A percentile compares a stretch with the other conserved stretches of the same genome.
Evolutionary conservation across 2,888 invertebrate genomes (phyloP).

Genomic region (Lasioglossum figueresi): DNA sequence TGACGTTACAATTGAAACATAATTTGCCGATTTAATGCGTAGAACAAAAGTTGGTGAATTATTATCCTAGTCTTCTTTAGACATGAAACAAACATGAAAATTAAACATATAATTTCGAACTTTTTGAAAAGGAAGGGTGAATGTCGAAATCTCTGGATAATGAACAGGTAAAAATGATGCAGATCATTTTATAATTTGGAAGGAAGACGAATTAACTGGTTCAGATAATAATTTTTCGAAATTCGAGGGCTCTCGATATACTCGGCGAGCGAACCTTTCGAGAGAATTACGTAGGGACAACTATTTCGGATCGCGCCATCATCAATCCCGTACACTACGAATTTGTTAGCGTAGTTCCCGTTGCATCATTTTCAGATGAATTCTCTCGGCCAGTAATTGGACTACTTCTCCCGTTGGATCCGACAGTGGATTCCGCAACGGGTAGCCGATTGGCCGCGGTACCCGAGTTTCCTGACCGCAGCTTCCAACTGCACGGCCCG

Average conservation of each 20-base stretch:
- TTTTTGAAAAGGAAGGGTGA: too few species aligned
- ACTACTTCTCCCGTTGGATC: conserved; percentile 42
- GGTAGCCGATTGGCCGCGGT: conserved; percentile 40
- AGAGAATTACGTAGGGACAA: not conserved
- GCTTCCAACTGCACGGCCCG: conserved; percentile 50
- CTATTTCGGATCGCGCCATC: not conserved
- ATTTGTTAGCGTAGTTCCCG: conserved; percentile 9
- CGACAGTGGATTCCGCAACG: conserved; percentile 29
- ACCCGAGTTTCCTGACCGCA: conserved; percentile 47
- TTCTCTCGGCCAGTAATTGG: conserved; percentile 57
- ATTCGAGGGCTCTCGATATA: not conserved
- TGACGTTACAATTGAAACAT: too few species aligned
- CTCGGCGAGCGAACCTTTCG: not conserved
- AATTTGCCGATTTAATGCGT: too few species aligned
- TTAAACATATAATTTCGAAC: too few species aligned
- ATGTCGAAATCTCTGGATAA: too few species aligned
- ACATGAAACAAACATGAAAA: too few species aligned
- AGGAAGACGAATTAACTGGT: not conserved
- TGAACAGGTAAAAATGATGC: not conserved
- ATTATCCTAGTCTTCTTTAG: too few species aligned
- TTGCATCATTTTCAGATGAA: conserved; percentile 49
- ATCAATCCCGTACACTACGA: not conserved
- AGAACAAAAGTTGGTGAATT: too few species aligned
- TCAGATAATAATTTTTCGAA: not conserved
- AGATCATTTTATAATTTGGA: not conserved